Base-by-base conservation (phyloP, 2,888 invertebrate genomes). In the Eulithis prunata region DNA sequence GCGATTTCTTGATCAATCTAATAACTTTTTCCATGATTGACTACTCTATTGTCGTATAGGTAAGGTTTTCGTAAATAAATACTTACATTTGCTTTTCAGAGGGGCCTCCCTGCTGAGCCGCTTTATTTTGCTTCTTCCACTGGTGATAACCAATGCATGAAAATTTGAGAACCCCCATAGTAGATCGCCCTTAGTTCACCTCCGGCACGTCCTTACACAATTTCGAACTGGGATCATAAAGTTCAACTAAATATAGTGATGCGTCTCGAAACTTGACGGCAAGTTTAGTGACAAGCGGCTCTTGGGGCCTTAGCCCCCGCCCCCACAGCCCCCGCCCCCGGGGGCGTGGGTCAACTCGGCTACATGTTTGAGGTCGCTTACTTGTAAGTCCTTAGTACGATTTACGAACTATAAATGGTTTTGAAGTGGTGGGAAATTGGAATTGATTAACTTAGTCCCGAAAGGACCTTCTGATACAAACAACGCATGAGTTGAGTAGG, bases 221-320 rank as follows among this genome's bases (percentile, higher is more conserved):
- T 62, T 62, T 59, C 28, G 56, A 56, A 60, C 63, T 58, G 45
- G 68, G 65, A 65, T 68, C 68, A 68, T 62, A 68, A 61, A 68
- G 62, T 68, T 68, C 56, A 57, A 62, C 68, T 65, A 60, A 62
- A 65, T 62, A 68, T 45, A 65, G 68, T 60, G 68, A 68, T 65
- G 62, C 59, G 59, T 62, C 68, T 65, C 62, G 14, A 62, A 68
- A 65, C 62, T 68, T 65, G 64, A 59, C 52, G 61, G 62, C 52
- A 54, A 68, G 62, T 64, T 66, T 63, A 56, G 63, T 60, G 67
- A 63, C 63, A 49, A 67, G 64, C 59, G 52, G 58, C n/a, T 10
- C 49, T 11, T 21, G 32, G 54, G 41, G 38, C 47, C n/a, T 5
- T n/a, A 28, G 5, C 46, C 36, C 47, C 57, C 47, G 5, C n/a